Base-by-base conservation (phyloP, 1,140 invertebrate species). In the Euwallacea similis region DNA sequence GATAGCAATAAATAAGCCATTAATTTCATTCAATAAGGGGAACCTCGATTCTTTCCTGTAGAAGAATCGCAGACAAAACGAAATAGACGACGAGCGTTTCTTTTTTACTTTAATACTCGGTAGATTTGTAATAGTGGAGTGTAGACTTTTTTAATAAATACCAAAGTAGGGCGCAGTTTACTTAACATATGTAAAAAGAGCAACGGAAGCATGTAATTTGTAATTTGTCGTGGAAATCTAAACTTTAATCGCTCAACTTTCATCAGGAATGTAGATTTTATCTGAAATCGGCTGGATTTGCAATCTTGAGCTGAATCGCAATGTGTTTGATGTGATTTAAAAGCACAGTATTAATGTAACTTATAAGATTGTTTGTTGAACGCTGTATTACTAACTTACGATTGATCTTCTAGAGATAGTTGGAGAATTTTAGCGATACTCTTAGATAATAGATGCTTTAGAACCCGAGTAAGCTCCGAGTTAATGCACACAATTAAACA, bases 1-100 rank as follows among this genome's bases (percentile, higher is more conserved):
- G 63, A 78, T 77, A 78, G 75, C 76, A 79, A 79, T 79, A 75
- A 73, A 61, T 56, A 44, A 73, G 47, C 59, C 42, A 66, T 44
- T 64, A 68, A 56, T 54, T 68, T 64, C 69, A 54, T 73, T 69
- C 47, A 71, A 62, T 66, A 74, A 73, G 74, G 74, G 73, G 46
- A 69, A 70, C 69, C 73, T 61, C 53, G 72, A 71, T 13, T 71
- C 41, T 16, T n/a, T 42, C 8, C 21, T 41, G 7, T 41, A 11
- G 10, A 60, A 68, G 16, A 68, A 46, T 21, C 41, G 21, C 43
- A 54, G 62, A 69, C 11, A 73, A 70, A 74, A 71, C 63, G 66
- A 73, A 67, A 71, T 71, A 74, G 66, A 13, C 56, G 59, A 60
- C 56, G 47, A 60, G 46, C 55, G 55, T 64, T 62, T 63, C 47